Conservation (phyloP, 1,140 invertebrate genomes). For the Drosophila tropicalis region DNA sequence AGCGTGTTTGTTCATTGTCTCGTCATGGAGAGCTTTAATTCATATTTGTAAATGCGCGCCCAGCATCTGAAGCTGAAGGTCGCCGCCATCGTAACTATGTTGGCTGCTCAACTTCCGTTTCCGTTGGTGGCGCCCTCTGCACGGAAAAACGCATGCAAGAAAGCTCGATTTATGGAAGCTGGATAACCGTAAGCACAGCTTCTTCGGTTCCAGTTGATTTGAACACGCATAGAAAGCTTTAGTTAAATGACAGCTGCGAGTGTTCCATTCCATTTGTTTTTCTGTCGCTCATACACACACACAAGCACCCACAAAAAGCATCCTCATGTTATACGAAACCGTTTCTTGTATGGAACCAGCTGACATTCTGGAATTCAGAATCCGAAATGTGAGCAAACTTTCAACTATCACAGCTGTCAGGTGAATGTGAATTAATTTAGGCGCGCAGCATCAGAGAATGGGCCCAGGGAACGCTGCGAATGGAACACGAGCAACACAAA, state of each 20-base stretch:
- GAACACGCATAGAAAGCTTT: constrained; percentile 34
- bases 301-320: background rate
- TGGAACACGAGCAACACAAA: constrained; percentile 27
- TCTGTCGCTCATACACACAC: background rate
- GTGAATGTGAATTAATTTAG: background rate
- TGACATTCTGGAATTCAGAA: background rate
- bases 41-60: constrained; percentile 26
- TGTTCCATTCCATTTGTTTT: constrained; percentile 57
- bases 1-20: background rate
- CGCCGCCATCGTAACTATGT: constrained; percentile 7
- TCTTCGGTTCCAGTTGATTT: constrained; percentile 49
- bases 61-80: constrained; percentile 41
- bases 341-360: background rate
- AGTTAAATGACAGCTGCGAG: constrained; percentile 38
- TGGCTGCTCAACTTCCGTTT: constrained; percentile 21
- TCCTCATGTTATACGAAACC: background rate
- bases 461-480: constrained; percentile 20
- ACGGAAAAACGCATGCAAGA: background rate
- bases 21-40: background rate
- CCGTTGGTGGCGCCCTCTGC: constrained; percentile 34
- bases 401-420: background rate
- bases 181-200: constrained; percentile 49
- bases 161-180: constrained; percentile 19
- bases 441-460: constrained; percentile 2
- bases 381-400: background rate